These are phyloP conservation scores for Epinotia bilunana DNA, from an alignment of 2,888 invertebrate species.

Conservation along the genomic window DNA sequence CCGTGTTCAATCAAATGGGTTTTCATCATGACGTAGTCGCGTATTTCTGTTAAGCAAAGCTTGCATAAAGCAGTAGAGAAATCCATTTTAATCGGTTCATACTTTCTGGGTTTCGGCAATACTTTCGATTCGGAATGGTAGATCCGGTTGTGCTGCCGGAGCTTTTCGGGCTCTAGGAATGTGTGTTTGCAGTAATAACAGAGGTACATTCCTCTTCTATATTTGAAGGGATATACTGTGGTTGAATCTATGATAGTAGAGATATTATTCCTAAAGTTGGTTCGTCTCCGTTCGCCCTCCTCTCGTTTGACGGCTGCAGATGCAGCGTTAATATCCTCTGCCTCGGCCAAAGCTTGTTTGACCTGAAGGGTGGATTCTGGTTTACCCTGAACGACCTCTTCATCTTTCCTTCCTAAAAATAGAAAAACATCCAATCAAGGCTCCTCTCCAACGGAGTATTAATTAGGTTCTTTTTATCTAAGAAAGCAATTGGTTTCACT, in stretches of 20 bases:
- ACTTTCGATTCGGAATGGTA: constrained; percentile 64
- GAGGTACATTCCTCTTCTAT: constrained; percentile 74
- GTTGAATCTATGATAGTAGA: constrained; percentile 67
- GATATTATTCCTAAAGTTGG: constrained; percentile 73
- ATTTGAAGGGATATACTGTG: constrained; percentile 79
- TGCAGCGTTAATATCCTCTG: constrained; percentile 51
- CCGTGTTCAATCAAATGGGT: constrained; percentile 68
- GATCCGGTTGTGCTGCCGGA: constrained; percentile 68
- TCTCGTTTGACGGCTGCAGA: constrained; percentile 47
- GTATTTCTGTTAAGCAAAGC: constrained; percentile 63
- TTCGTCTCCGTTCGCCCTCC: constrained; percentile 64
- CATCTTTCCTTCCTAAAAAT: constrained; percentile 79
- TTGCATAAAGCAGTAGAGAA: constrained; percentile 69
- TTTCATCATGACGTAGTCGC: constrained; percentile 67
- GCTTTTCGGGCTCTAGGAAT: constrained; percentile 74
- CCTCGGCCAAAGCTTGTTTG: constrained; percentile 64
- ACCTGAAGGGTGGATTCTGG: constrained; percentile 55
- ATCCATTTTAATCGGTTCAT: constrained; percentile 78
- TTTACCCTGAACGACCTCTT: constrained; percentile 61
- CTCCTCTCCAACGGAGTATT: constrained; percentile 53
- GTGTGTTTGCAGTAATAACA: constrained; percentile 76
- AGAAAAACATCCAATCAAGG: constrained; percentile 78
- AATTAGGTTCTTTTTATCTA: constrained; percentile 1
- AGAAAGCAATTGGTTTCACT: constrained; percentile 7
- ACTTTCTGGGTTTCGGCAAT: constrained; percentile 69